phyloP scores from a whole-genome alignment of 2,888 invertebrate genomes.

The Meganola albula region DNA sequence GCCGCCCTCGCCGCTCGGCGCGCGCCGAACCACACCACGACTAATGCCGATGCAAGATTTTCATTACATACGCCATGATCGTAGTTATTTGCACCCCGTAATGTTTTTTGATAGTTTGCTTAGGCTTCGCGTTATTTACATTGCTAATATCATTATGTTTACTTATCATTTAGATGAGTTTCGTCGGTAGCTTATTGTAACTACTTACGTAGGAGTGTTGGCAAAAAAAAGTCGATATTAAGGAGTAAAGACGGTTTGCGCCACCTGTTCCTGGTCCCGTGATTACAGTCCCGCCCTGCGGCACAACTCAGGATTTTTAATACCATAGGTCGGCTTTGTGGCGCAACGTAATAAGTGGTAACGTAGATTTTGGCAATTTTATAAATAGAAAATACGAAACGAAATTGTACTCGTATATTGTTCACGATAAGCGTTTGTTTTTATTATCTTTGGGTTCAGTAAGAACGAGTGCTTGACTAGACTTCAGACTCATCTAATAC shows the following conservation, averaged over 20 bases:
- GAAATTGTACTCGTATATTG: constrained; percentile 22
- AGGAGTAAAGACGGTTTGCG: constrained; percentile 35
- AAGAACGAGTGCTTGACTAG: no score
- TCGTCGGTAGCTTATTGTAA: constrained; percentile 29
- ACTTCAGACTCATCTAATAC: no score
- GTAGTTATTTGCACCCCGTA: constrained; percentile 76
- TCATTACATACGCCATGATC: constrained; percentile 76
- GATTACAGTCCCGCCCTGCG: constrained; percentile 46
- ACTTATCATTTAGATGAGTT: constrained; percentile 35
- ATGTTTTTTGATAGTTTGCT: constrained; percentile 73
- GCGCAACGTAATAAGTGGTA: constrained; percentile 27
- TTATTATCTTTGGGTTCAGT: no score
- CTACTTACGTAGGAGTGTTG: constrained; percentile 36
- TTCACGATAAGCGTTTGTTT: constrained; percentile 13
- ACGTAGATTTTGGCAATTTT: constrained; percentile 31
- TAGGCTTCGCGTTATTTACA: constrained; percentile 44
- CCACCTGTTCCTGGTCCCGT: constrained; percentile 52
- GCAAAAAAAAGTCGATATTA: constrained; percentile 53
- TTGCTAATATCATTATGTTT: constrained; percentile 38
- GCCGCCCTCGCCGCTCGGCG: constrained; percentile 68
- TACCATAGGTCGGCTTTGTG: constrained; percentile 32
- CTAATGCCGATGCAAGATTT: constrained; percentile 72
- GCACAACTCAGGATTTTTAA: constrained; percentile 39
- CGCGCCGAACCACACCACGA: constrained; percentile 62
- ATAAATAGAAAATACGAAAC: constrained; percentile 25